Conservation (phyloP, 2,113 vertebrate genomes). For the Lethenteron reissneri region DNA sequence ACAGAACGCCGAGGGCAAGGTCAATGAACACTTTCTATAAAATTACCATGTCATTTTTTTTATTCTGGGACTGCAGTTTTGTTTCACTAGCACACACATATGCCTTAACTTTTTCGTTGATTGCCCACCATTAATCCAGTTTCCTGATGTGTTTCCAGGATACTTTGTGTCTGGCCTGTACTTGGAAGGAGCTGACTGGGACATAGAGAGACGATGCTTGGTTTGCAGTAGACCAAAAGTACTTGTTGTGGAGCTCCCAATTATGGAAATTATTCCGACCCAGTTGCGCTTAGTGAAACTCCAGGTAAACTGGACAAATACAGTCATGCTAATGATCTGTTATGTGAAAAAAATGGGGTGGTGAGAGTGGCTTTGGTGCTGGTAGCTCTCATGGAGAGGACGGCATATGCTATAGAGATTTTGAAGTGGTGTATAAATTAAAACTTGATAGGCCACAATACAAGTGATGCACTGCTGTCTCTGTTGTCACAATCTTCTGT, state of each 20-base stretch:
- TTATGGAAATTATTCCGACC: conserved; percentile 57
- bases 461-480: not conserved
- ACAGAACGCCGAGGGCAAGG: conserved; percentile 35
- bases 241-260: conserved; percentile 44
- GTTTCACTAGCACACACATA: not conserved
- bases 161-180: conserved; percentile 63
- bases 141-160: conserved; percentile 21
- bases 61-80: not conserved
- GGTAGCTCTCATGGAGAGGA: not conserved
- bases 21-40: conserved; percentile 11
- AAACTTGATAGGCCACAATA: not conserved
- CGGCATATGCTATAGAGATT: not conserved
- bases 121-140: not conserved
- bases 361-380: not conserved
- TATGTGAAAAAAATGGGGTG: not conserved
- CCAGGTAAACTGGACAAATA: conserved; percentile 26
- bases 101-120: not conserved
- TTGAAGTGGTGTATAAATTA: not conserved
- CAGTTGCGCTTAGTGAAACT: conserved; percentile 39
- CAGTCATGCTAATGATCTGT: not conserved
- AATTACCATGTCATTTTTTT: not conserved
- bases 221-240: conserved; percentile 47
- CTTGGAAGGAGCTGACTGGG: conserved; percentile 78
- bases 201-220: conserved; percentile 36
- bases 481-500: not conserved